phyloP scores from a whole-genome alignment of 2,888 invertebrate species.

The Tethea ocularis region DNA sequence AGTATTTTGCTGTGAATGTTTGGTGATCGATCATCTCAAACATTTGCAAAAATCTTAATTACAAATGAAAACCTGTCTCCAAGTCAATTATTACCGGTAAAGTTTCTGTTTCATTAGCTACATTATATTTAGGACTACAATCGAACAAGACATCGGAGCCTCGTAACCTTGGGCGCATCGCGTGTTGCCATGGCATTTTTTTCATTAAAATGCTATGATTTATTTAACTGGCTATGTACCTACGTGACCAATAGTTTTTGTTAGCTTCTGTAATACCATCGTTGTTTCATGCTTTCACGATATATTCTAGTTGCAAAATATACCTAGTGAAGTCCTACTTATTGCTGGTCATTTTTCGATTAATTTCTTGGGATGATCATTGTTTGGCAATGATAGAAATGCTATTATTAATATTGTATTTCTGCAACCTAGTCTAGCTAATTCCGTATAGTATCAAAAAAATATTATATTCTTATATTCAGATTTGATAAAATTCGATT shows the following conservation, averaged over 20 bases:
- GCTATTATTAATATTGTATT: neutral
- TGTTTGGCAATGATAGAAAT: neutral
- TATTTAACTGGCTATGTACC: constrained; percentile 11
- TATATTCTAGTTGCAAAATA: neutral
- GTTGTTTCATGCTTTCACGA: neutral
- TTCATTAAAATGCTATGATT: constrained; percentile 30
- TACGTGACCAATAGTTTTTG: constrained; percentile 17
- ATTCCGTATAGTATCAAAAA: no score
- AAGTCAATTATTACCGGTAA: neutral
- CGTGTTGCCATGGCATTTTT: constrained; percentile 51
- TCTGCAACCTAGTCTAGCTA: no score
- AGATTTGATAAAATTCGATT: neutral
- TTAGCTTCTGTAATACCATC: constrained; percentile 19
- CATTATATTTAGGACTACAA: neutral
- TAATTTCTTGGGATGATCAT: neutral
- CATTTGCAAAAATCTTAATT: neutral
- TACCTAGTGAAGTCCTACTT: neutral
- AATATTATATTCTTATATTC: neutral
- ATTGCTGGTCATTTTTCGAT: neutral
- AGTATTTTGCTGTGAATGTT: neutral
- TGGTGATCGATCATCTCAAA: neutral
- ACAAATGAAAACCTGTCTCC: neutral
- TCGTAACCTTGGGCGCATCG: constrained; percentile 45
- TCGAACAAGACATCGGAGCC: constrained; percentile 31
- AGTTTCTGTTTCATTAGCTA: neutral